Conservation (phyloP, 2,113 vertebrate genomes). For the Brachypodius melanocephalos region DNA sequence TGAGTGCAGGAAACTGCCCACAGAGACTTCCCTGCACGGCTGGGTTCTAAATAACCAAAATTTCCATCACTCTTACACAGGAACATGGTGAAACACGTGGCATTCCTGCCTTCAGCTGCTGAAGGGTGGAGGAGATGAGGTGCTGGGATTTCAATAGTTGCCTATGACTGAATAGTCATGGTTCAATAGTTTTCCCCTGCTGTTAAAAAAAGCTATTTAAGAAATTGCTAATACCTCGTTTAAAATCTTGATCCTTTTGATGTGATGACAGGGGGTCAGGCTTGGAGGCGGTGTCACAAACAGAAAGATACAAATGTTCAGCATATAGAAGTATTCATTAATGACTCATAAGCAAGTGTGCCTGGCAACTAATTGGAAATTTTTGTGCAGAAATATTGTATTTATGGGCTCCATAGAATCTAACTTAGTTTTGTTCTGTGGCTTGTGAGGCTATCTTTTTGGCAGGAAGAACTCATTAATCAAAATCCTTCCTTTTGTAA, state of each 20-base stretch:
- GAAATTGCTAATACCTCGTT: conserved; percentile 30
- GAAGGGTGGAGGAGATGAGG: neutral
- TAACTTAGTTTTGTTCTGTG: conserved; percentile 27
- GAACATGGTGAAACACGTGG: neutral
- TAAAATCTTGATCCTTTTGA: conserved; percentile 52
- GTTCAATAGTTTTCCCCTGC: conserved; percentile 24
- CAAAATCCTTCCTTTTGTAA: conserved; percentile 42
- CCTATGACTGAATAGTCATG: neutral
- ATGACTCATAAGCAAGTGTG: conserved; percentile 45
- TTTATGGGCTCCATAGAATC: conserved; percentile 4
- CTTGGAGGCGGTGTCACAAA: conserved; percentile 47
- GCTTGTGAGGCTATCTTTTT: neutral
- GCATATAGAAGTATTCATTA: conserved; percentile 53
- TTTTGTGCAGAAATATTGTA: conserved; percentile 28
- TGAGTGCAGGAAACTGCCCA: neutral
- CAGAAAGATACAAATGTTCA: conserved; percentile 56
- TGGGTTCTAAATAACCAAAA: neutral
- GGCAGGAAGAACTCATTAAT: conserved; percentile 43
- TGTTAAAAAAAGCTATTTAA: conserved; percentile 47
- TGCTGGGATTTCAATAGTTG: neutral
- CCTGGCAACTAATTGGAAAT: conserved; percentile 48
- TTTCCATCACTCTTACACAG: neutral
- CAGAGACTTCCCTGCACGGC: fast-evolving
- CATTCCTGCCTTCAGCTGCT: neutral
- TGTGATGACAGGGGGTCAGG: conserved; percentile 54